phyloP scores from a whole-genome alignment of 2,113 vertebrate genomes.

The Percopsis transmontana region DNA sequence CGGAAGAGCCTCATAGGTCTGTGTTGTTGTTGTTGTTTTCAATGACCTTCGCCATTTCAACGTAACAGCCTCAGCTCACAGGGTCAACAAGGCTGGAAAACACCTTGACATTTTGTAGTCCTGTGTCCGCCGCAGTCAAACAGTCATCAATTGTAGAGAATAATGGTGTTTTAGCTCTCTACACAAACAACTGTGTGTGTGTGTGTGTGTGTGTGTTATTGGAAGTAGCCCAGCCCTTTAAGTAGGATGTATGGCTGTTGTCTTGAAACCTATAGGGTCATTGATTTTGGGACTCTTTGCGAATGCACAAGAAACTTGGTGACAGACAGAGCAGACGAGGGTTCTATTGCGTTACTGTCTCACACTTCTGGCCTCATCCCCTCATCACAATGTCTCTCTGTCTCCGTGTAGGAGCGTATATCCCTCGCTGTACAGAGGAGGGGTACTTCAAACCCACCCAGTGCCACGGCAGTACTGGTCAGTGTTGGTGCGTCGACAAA shows the following conservation, averaged over 20 bases:
- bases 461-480: slow-evolving; percentile 85
- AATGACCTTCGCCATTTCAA: slow-evolving; percentile 15
- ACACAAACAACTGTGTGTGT: slow-evolving; percentile 2
- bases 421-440: slow-evolving; percentile 86
- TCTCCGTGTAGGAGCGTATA: slow-evolving; percentile 75
- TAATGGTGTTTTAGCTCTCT: neutral
- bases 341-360: neutral
- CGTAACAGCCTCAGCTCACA: neutral
- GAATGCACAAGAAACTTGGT: neutral
- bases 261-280: neutral
- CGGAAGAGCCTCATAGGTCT: slow-evolving; percentile 84
- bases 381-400: slow-evolving; percentile 15
- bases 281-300: neutral
- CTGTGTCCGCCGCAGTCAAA: slow-evolving; percentile 3
- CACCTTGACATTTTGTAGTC: neutral
- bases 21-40: slow-evolving; percentile 34
- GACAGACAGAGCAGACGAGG: neutral
- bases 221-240: neutral
- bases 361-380: neutral
- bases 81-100: too few relatives aligned
- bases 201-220: neutral
- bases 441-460: slow-evolving; percentile 88
- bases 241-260: neutral
- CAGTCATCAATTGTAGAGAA: slow-evolving; percentile 14
- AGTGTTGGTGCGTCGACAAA: slow-evolving; percentile 91